Conservation (phyloP, 2,888 invertebrate species). For the Orthosia gracilis region DNA sequence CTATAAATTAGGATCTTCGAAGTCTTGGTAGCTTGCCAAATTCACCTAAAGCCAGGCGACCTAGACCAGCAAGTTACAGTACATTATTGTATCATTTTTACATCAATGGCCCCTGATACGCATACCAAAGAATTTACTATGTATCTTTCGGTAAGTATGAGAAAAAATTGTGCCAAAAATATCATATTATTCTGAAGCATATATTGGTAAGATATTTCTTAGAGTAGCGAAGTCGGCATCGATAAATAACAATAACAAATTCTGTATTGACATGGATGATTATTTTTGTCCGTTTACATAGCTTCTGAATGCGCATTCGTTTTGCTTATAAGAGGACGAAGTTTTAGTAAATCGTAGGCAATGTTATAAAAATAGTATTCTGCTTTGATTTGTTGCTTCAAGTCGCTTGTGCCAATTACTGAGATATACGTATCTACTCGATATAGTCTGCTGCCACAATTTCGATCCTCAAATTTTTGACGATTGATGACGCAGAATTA, state of each 20-base stretch:
- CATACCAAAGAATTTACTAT: constrained; percentile 4
- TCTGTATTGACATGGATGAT: constrained; percentile 45
- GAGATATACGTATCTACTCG: not conserved
- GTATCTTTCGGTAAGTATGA: constrained; percentile 1
- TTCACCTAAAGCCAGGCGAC: constrained; percentile 59
- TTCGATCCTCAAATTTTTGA: not conserved
- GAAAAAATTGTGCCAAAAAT: constrained; percentile 31
- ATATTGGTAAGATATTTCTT: constrained; percentile 45
- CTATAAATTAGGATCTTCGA: constrained; percentile 61
- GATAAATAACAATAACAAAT: constrained; percentile 59
- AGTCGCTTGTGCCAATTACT: not conserved
- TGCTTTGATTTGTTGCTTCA: not conserved
- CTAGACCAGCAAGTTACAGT: constrained; percentile 60
- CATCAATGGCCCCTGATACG: constrained; percentile 23
- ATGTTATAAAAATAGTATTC: constrained; percentile 5
- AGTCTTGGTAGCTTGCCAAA: constrained; percentile 67
- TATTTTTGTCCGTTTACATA: constrained; percentile 42
- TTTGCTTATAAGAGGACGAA: constrained; percentile 4
- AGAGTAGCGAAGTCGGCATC: constrained; percentile 36
- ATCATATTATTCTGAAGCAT: constrained; percentile 36
- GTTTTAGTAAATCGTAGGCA: constrained; percentile 16
- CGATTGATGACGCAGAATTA: not conserved
- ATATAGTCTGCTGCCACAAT: not conserved
- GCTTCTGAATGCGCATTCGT: constrained; percentile 26
- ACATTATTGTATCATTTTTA: constrained; percentile 60